Evolutionary conservation across 2,113 vertebrate species (phyloP).

Genomic region (Carassius auratus): DNA sequence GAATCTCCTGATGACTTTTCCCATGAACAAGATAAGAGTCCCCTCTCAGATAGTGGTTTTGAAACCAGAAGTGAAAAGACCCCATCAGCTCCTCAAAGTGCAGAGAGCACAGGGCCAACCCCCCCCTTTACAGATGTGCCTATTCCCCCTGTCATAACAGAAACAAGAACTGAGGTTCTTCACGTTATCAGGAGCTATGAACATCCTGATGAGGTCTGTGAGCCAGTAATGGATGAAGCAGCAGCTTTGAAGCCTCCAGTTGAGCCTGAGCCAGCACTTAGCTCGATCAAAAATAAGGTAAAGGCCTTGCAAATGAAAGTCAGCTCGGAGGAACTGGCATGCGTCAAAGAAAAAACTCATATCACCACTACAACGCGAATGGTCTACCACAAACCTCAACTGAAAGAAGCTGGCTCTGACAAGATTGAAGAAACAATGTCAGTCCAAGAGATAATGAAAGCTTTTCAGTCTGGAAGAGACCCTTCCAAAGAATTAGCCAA

Average conservation of each 20-base stretch:
- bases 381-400: conserved; percentile 92
- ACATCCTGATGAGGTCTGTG: conserved; percentile 82
- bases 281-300: conserved; percentile 84
- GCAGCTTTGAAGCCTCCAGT: conserved; percentile 70
- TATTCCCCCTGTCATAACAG: conserved; percentile 92
- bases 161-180: conserved; percentile 92
- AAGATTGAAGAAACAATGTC: conserved; percentile 96
- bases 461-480: conserved; percentile 96
- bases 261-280: conserved; percentile 81
- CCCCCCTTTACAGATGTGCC: conserved; percentile 95
- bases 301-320: conserved; percentile 89
- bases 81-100: conserved; percentile 96
- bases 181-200: conserved; percentile 92
- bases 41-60: conserved; percentile 96
- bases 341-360: conserved; percentile 96
- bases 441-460: conserved; percentile 99
- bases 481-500: conserved; percentile 96
- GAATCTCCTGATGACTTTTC: conserved; percentile 97
- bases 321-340: conserved; percentile 87
- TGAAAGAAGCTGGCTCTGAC: conserved; percentile 82
- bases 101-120: conserved; percentile 95
- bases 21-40: conserved; percentile 97
- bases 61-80: conserved; percentile 98
- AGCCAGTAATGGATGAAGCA: conserved; percentile 80
- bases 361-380: conserved; percentile 95